phyloP scores from a whole-genome alignment of 2,888 invertebrate genomes.

The Orchesella flavescens region DNA sequence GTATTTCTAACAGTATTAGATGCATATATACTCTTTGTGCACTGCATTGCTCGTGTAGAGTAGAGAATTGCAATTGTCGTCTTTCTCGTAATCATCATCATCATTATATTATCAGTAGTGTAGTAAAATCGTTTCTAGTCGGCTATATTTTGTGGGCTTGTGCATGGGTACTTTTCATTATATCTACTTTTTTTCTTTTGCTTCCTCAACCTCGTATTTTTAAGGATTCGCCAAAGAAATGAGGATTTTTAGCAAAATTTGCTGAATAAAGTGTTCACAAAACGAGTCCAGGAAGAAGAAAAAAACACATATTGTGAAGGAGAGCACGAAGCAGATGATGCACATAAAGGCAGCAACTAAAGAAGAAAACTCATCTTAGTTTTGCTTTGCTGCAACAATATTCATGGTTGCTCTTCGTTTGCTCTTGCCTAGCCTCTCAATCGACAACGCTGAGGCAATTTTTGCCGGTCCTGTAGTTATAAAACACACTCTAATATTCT shows the following conservation, averaged over 20 bases:
- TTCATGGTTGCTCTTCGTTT: constrained; percentile 12
- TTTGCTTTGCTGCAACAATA: not conserved
- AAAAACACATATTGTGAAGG: not conserved
- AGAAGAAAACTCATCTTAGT: constrained; percentile 10
- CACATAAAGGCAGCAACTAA: not conserved
- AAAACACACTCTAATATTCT: constrained; percentile 39
- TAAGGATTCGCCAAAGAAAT: constrained; percentile 18
- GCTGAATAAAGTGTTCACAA: constrained; percentile 12
- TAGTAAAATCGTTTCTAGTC: not conserved
- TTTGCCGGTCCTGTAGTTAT: constrained; percentile 51
- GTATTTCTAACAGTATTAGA: no score
- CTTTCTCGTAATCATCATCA: constrained; percentile 1
- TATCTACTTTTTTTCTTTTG: not conserved
- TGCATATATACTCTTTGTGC: no score
- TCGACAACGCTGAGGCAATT: constrained; percentile 46
- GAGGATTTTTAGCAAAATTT: constrained; percentile 16
- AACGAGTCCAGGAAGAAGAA: not conserved
- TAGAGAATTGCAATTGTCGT: not conserved
- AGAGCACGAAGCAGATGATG: constrained; percentile 14
- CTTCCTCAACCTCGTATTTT: constrained; percentile 16
- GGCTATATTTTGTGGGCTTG: not conserved
- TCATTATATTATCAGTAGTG: constrained; percentile 4
- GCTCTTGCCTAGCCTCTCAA: not conserved
- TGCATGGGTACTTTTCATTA: constrained; percentile 8
- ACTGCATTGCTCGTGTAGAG: no score